Percentiles rank a stretch among this genome's conserved stretches.
These are phyloP conservation scores for Tenebrio molitor DNA, from an alignment of 1,140 invertebrate species.

Conservation along the genomic window DNA sequence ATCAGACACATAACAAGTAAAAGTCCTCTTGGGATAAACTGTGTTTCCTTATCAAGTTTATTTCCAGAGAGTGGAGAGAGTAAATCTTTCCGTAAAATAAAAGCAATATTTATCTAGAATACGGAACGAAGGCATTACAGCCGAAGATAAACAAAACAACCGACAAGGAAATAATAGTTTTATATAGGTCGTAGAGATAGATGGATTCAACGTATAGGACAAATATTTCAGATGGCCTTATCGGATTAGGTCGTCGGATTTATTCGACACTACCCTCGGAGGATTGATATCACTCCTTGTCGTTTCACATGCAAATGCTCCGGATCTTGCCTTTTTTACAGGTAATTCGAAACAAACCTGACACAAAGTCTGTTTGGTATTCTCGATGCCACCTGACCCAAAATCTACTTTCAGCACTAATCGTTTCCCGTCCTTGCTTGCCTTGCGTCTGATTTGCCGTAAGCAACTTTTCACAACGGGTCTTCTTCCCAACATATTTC, in stretches of 20 bases:
- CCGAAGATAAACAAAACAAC: constrained; percentile 15
- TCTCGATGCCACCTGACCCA: constrained; percentile 8
- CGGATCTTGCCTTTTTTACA: constrained; percentile 26
- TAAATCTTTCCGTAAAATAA: constrained; percentile 29
- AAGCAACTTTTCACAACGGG: neutral
- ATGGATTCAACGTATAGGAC: constrained; percentile 8
- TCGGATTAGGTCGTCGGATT: constrained; percentile 33
- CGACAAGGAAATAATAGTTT: constrained; percentile 33
- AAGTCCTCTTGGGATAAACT: constrained; percentile 17
- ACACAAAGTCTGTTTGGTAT: constrained; percentile 21
- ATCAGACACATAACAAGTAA: constrained; percentile 27
- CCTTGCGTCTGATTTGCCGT: neutral
- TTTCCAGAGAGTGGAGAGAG: constrained; percentile 16
- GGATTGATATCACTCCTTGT: constrained; percentile 26
- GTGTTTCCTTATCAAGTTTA: constrained; percentile 28
- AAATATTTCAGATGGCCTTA: constrained; percentile 28
- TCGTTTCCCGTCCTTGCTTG: too few species aligned
- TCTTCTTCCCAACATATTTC: neutral
- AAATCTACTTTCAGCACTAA: neutral
- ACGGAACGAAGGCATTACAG: constrained; percentile 2
- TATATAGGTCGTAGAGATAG: constrained; percentile 16
- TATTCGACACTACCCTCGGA: constrained; percentile 11
- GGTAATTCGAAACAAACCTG: constrained; percentile 19
- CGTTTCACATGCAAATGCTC: constrained; percentile 33
- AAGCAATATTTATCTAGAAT: constrained; percentile 26